Evolutionary conservation across 2,888 invertebrate species (phyloP).

Genomic region (Dexiosoma caninum): DNA sequence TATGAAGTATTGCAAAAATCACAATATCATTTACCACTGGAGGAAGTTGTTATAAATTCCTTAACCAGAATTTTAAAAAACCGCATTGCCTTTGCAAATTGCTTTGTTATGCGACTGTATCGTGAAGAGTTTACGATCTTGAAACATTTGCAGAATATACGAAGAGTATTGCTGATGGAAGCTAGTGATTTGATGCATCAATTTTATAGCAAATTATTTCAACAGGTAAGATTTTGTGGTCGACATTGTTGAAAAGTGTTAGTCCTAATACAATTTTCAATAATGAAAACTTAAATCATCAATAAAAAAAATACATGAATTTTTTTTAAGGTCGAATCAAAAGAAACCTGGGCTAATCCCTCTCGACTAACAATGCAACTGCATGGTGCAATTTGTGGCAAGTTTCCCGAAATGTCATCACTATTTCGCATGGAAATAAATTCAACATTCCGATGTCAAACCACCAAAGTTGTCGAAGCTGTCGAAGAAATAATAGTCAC

Average conservation of each 20-base stretch:
- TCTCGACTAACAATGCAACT: slow-evolving; percentile 78
- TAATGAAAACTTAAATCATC: no score
- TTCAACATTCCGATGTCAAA: slow-evolving; percentile 66
- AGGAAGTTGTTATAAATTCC: slow-evolving; percentile 76
- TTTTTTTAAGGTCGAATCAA: slow-evolving; percentile 77
- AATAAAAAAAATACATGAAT: no score
- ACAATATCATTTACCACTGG: slow-evolving; percentile 74
- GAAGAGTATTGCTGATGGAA: slow-evolving; percentile 79
- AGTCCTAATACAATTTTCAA: no score
- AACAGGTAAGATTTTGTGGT: slow-evolving; percentile 71
- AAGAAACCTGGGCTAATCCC: slow-evolving; percentile 77
- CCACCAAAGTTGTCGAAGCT: slow-evolving; percentile 72
- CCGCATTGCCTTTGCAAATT: slow-evolving; percentile 77
- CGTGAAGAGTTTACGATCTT: slow-evolving; percentile 78
- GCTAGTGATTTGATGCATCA: slow-evolving; percentile 79
- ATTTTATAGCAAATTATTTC: slow-evolving; percentile 79
- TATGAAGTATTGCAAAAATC: slow-evolving; percentile 41
- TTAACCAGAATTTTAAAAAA: slow-evolving; percentile 77
- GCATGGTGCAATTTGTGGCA: slow-evolving; percentile 78
- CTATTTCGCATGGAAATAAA: slow-evolving; percentile 70
- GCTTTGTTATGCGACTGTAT: slow-evolving; percentile 79
- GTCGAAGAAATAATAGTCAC: slow-evolving; percentile 71
- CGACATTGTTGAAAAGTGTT: no score
- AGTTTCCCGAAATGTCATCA: slow-evolving; percentile 74
- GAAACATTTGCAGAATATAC: slow-evolving; percentile 78